Base-by-base conservation (phyloP, 2,113 vertebrate genomes). In the Corydoras sp. region DNA sequence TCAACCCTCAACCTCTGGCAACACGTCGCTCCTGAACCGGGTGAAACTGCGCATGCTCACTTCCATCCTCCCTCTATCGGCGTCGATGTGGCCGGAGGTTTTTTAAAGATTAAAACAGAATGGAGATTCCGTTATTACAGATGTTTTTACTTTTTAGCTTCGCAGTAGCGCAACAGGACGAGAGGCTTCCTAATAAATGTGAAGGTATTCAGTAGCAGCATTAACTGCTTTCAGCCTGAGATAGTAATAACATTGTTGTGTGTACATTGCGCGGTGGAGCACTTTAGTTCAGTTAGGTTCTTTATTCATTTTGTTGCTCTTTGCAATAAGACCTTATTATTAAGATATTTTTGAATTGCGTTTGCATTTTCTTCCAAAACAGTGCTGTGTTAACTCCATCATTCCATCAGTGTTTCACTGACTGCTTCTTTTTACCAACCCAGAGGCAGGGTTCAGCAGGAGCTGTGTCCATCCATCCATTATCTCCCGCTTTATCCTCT, bases 141-240 rank as follows among this genome's bases (percentile, higher is more conserved):
- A 29, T 87, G 4, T 24, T 84, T 29, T 80, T 67, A 24, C n/a
- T 84, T 54, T 73, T 69, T 59, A 68, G 80, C 14, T 74, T 78
- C 10, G 70, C 76, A 14, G 5, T 67, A 3, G 87, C 87, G 14
- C 70, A 85, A 3, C 82, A 90, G 29, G 87, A 90, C 32, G 88
- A 92, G 71, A 86, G 91, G 13, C 82, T 93, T 68, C 91, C 91
- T 49, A 92, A 90, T 76, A 93, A 88, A 89, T 94, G 92, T 72
- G 92, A 94, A 91, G 92, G 92, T 94, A 80, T 53, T 53, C 13
- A 75, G 29, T 35, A 65, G 13, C 62, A 51, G 5, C 9, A 12
- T 55, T 62, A 69, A 29, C 18, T 64, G 24, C 0, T 24, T 10
- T 24, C 43, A 55, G 3, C 6, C 35, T 35, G 43, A 9, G 35